Conservation (phyloP, 2,113 vertebrate genomes). For the Amblyopsis rosae region DNA sequence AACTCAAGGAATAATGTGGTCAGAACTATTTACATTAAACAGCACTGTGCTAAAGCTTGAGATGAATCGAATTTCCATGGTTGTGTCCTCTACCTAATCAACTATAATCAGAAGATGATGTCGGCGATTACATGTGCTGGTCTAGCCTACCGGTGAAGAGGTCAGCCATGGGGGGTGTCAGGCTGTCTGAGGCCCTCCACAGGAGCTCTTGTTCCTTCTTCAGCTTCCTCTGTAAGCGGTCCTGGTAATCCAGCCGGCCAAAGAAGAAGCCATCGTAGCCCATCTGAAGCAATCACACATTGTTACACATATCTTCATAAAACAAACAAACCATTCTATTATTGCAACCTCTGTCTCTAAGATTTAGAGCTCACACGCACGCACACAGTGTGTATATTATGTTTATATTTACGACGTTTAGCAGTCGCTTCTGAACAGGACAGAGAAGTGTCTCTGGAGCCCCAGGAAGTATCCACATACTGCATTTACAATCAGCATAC, state of each 20-base stretch:
- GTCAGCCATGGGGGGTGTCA: slow-evolving; percentile 76
- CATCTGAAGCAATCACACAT: slow-evolving; percentile 75
- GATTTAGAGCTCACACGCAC: background rate
- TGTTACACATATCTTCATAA: background rate
- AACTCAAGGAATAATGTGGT: too few relatives aligned
- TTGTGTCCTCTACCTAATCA: background rate
- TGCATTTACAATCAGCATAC: too few relatives aligned
- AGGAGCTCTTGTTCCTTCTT: slow-evolving; percentile 82
- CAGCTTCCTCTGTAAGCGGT: slow-evolving; percentile 67
- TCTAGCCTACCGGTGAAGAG: slow-evolving; percentile 84
- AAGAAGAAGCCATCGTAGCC: slow-evolving; percentile 91
- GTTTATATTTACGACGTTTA: too few relatives aligned
- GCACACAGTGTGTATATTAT: background rate
- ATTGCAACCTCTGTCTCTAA: background rate
- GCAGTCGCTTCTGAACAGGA: too few relatives aligned
- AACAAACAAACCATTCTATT: background rate
- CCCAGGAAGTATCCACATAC: too few relatives aligned
- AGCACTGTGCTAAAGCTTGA: too few relatives aligned
- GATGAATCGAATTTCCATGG: background rate
- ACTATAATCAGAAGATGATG: background rate
- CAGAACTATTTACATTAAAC: too few relatives aligned
- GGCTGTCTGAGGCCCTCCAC: slow-evolving; percentile 84
- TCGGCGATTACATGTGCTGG: background rate
- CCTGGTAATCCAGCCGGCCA: slow-evolving; percentile 90
- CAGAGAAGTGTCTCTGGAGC: too few relatives aligned